phyloP scores from a whole-genome alignment of 2,888 invertebrate species.

The Tanypteryx hageni region DNA sequence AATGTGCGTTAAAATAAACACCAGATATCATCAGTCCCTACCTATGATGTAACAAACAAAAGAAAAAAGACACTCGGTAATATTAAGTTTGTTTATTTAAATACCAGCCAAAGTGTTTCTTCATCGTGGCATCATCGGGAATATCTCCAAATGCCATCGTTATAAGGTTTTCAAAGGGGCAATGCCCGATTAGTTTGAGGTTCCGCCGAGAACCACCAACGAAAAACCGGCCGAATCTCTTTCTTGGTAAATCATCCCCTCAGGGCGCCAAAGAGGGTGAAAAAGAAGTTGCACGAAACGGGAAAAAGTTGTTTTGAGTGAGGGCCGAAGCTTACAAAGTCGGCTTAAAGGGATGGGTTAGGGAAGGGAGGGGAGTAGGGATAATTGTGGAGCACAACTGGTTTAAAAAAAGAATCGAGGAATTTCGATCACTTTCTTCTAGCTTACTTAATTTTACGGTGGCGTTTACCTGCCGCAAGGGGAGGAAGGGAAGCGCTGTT shows the following conservation, averaged over 20 bases:
- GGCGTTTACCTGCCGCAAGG: background rate
- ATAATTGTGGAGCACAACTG: constrained; percentile 7
- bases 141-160: background rate
- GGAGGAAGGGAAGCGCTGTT: background rate
- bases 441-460: too few species aligned
- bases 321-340: background rate
- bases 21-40: too few species aligned
- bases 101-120: too few species aligned
- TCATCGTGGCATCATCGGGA: too few species aligned
- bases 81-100: too few species aligned
- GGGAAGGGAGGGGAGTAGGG: background rate
- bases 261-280: background rate
- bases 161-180: background rate
- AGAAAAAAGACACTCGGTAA: too few species aligned
- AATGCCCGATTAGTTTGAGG: background rate
- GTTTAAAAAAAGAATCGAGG: constrained; percentile 11
- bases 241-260: background rate
- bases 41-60: too few species aligned
- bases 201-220: background rate
- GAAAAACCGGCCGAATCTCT: background rate
- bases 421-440: background rate
- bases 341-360: background rate
- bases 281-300: background rate
- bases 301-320: background rate
- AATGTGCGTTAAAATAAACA: too few species aligned